Conservation (phyloP, 2,113 vertebrate genomes). For the Zosterops japonicus region DNA sequence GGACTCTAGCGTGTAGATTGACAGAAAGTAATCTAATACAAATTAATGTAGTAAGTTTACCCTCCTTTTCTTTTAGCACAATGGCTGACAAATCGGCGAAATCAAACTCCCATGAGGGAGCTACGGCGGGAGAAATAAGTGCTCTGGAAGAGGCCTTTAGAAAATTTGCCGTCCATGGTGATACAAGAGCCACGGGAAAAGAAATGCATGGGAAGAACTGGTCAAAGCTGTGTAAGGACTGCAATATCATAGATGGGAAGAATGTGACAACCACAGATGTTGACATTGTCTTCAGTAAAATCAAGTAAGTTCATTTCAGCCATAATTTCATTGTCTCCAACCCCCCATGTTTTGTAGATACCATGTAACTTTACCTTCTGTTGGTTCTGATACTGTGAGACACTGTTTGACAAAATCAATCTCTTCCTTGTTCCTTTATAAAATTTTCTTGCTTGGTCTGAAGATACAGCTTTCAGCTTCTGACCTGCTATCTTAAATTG, state of each 20-base stretch:
- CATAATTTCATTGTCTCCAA: background rate
- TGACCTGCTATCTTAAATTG: background rate
- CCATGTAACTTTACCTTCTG: background rate
- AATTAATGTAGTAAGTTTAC: background rate
- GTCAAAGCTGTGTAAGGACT: slow-evolving; percentile 96
- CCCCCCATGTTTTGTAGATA: background rate
- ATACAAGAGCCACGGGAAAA: slow-evolving; percentile 89
- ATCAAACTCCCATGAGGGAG: slow-evolving; percentile 82
- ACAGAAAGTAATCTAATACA: background rate
- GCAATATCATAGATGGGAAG: slow-evolving; percentile 89
- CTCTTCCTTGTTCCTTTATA: background rate
- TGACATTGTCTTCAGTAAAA: slow-evolving; percentile 98
- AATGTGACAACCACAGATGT: slow-evolving; percentile 92
- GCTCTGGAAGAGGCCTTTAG: slow-evolving; percentile 91
- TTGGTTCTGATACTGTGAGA: background rate
- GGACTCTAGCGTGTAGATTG: background rate
- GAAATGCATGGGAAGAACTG: slow-evolving; percentile 98
- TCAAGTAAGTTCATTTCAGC: slow-evolving; percentile 83
- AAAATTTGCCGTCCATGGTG: slow-evolving; percentile 91
- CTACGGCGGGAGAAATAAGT: slow-evolving; percentile 80
- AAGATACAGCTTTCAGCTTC: background rate
- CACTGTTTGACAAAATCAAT: background rate
- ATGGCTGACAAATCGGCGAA: slow-evolving; percentile 74
- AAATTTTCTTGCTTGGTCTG: background rate
- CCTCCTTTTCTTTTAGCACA: slow-evolving; percentile 43